Evolutionary conservation across 2,797 vertebrate genomes (phyloP).

Genomic region (Dicrostonyx torquatus): DNA sequence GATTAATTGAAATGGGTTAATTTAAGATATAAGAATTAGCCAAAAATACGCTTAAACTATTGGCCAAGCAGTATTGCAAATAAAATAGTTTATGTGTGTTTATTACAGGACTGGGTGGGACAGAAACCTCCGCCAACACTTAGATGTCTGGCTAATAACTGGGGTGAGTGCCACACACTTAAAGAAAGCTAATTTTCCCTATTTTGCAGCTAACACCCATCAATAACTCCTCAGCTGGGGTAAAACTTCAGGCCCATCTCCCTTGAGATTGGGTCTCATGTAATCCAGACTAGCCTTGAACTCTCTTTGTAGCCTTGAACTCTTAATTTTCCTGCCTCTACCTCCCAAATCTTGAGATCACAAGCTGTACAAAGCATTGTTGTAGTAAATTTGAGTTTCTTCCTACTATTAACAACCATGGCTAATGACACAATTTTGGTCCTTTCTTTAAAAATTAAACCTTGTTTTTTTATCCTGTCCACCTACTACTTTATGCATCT

Average conservation of each 20-base stretch:
- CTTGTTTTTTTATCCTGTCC: constrained; percentile 18
- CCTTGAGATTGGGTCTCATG: background rate
- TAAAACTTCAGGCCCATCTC: background rate
- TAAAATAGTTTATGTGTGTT: too few species aligned
- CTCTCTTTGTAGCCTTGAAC: background rate
- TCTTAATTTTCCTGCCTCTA: background rate
- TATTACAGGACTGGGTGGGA: too few species aligned
- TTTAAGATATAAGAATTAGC: too few species aligned
- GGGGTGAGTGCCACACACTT: background rate
- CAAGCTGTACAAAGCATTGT: background rate
- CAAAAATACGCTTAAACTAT: too few species aligned
- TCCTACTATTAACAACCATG: background rate
- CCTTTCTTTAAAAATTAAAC: constrained; percentile 43
- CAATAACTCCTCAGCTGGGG: background rate
- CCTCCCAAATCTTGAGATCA: background rate
- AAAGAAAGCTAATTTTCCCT: background rate
- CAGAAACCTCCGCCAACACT: too few species aligned
- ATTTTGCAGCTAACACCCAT: too few species aligned
- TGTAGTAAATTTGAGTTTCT: constrained; percentile 41
- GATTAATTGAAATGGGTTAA: too few species aligned
- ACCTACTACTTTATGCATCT: constrained; percentile 44
- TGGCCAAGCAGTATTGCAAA: too few species aligned
- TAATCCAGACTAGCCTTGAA: background rate
- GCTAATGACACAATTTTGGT: constrained; percentile 47
- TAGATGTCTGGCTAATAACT: background rate